phyloP scores from a whole-genome alignment of 1,140 invertebrate genomes.

The Drosophila kurseongensis region DNA sequence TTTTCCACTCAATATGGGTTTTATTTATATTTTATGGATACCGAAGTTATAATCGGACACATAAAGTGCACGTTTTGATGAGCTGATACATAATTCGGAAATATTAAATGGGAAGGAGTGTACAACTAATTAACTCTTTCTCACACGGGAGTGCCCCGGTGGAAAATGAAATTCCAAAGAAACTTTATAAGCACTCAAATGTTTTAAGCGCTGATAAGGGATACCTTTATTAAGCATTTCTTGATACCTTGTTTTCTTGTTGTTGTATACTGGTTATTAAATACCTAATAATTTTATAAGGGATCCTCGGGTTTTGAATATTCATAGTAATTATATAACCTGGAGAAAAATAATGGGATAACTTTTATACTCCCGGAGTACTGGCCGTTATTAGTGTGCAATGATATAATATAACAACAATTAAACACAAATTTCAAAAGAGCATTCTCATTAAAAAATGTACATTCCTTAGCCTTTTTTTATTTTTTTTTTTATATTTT shows the following conservation, averaged over 20 bases:
- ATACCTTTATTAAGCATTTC: background rate
- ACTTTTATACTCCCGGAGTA: no score
- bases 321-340: no score
- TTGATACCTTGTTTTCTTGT: background rate
- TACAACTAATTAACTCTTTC: constrained; percentile 23
- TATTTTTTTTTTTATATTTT: no score
- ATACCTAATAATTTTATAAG: no score
- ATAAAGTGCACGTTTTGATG: constrained; percentile 49
- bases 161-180: constrained; percentile 1
- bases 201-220: constrained; percentile 6
- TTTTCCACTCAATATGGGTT: constrained; percentile 24
- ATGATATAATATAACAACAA: no score
- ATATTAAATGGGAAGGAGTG: constrained; percentile 17
- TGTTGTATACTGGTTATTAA: background rate
- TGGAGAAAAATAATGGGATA: no score
- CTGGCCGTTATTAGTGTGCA: no score
- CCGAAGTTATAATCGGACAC: constrained; percentile 36
- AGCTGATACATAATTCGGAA: constrained; percentile 31
- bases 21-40: constrained; percentile 42
- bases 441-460: no score
- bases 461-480: no score
- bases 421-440: no score
- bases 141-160: constrained; percentile 10
- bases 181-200: background rate
- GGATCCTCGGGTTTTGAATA: no score